Conservation (phyloP, 1,140 invertebrate genomes). For the Apis laboriosa region DNA sequence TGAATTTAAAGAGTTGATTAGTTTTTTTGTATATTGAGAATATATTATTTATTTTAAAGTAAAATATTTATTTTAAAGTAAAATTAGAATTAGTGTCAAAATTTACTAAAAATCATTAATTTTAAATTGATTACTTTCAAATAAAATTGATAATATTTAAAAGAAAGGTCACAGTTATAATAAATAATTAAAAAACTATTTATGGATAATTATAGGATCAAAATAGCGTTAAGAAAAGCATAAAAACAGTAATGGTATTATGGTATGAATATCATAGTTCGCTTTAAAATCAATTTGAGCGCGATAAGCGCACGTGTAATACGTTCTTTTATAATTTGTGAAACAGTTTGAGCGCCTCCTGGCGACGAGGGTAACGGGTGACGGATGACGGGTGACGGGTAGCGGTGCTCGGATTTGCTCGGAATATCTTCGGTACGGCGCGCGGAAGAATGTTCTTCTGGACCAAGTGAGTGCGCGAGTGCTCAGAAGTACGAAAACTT, state of each 20-base stretch:
- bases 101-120: slow-evolving; percentile 9
- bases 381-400: slow-evolving; percentile 45
- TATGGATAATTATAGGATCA: not conserved
- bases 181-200: not conserved
- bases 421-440: slow-evolving; percentile 54
- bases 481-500: slow-evolving; percentile 25
- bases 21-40: slow-evolving; percentile 43
- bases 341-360: slow-evolving; percentile 61
- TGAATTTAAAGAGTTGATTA: slow-evolving; percentile 58
- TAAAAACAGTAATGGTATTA: not conserved
- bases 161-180: not conserved
- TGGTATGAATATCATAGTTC: slow-evolving; percentile 36
- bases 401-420: slow-evolving; percentile 51
- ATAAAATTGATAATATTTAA: no score
- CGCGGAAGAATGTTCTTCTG: slow-evolving; percentile 56
- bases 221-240: slow-evolving; percentile 19
- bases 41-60: slow-evolving; percentile 60
- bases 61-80: slow-evolving; percentile 58
- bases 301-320: slow-evolving; percentile 46
- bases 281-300: slow-evolving; percentile 52
- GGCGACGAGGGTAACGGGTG: slow-evolving; percentile 50
- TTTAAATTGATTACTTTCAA: not conserved
- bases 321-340: slow-evolving; percentile 21
- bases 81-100: slow-evolving; percentile 13
- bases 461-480: slow-evolving; percentile 51